Evolutionary conservation across 2,797 vertebrate genomes (phyloP).

Genomic region (Hypotaenidia philippensis): DNA sequence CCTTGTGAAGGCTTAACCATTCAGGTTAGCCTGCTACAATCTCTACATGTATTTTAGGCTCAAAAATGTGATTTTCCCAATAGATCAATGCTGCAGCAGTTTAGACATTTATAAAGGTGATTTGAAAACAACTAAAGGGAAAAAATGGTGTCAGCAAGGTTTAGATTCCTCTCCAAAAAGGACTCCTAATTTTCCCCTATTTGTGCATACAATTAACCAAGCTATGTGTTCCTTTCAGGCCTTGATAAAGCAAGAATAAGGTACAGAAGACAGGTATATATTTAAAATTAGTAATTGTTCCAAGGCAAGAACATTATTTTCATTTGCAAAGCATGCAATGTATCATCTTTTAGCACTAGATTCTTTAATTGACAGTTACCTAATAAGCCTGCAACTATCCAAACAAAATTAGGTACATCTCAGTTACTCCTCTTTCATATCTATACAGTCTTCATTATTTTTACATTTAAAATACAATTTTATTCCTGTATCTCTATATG

Average conservation of each 20-base stretch:
- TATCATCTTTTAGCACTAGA: neutral
- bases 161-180: neutral
- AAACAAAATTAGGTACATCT: neutral
- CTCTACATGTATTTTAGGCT: neutral
- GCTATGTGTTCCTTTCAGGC: neutral
- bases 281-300: neutral
- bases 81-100: neutral
- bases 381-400: neutral
- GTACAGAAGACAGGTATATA: neutral
- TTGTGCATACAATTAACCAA: neutral
- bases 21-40: neutral
- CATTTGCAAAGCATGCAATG: neutral
- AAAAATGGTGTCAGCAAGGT: neutral
- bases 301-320: neutral
- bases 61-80: neutral
- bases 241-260: neutral
- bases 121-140: neutral
- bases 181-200: neutral
- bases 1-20: neutral
- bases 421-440: neutral
- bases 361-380: neutral
- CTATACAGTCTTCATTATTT: neutral
- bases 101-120: neutral
- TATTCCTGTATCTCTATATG: neutral
- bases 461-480: neutral